A percentile compares a stretch with the other conserved stretches of the same genome.
Evolutionary conservation across 2,888 invertebrate species (phyloP).

Genomic region (Caenorhabditis afra): DNA sequence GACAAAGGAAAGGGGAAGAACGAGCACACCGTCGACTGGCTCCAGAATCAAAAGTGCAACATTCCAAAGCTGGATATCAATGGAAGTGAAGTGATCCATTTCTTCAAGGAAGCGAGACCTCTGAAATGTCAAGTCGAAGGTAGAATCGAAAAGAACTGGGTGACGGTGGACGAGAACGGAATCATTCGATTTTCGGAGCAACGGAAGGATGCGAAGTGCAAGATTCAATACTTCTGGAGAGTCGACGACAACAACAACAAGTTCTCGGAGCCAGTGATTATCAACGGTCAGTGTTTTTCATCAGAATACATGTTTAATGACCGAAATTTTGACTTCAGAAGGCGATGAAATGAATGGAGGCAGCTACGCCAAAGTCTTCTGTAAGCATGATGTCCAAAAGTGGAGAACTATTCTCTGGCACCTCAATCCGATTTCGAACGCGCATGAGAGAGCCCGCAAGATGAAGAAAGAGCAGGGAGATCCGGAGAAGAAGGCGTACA

Average conservation of each 20-base stretch:
- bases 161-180: constrained; percentile 66
- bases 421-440: not conserved
- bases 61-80: constrained; percentile 76
- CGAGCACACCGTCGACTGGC: not conserved
- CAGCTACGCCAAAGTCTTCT: constrained; percentile 37
- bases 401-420: constrained; percentile 35
- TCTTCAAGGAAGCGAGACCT: constrained; percentile 63
- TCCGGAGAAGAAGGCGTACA: not conserved
- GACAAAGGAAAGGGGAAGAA: not conserved
- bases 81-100: constrained; percentile 69
- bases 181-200: constrained; percentile 59
- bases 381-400: constrained; percentile 20
- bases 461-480: not conserved
- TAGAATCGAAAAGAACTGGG: constrained; percentile 65
- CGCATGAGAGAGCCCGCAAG: constrained; percentile 1
- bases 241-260: constrained; percentile 53
- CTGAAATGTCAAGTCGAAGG: constrained; percentile 60
- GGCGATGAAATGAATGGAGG: constrained; percentile 8
- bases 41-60: constrained; percentile 63
- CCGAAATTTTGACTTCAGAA: constrained; percentile 10
- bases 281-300: not conserved
- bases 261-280: not conserved
- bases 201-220: constrained; percentile 55
- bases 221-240: constrained; percentile 41
- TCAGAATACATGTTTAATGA: not conserved